A percentile compares a stretch with the other conserved stretches of the same genome.
These are phyloP conservation scores for Sinosuthora webbiana DNA, from an alignment of 2,113 vertebrate species.

Conservation along the genomic window DNA sequence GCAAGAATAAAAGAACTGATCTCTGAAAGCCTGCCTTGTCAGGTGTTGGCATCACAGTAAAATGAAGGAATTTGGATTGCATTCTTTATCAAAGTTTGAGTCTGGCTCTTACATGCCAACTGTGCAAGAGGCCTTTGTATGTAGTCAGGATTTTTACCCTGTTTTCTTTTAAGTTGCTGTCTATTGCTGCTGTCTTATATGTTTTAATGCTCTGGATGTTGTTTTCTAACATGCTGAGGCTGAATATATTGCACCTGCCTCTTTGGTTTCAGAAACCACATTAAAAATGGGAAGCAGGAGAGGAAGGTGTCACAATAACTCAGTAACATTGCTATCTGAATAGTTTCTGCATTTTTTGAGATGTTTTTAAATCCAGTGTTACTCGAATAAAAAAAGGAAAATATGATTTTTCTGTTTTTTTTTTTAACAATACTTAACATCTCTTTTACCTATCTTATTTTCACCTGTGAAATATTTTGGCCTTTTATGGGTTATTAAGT, in stretches of 20 bases:
- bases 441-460: neutral
- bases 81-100: neutral
- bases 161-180: conserved; percentile 4
- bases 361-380: neutral
- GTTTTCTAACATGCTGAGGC: neutral
- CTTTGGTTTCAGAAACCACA: neutral
- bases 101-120: neutral
- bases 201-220: neutral
- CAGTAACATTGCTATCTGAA: neutral
- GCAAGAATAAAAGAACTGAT: neutral
- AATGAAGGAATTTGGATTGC: neutral
- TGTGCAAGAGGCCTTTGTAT: neutral
- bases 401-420: neutral
- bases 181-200: neutral
- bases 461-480: neutral
- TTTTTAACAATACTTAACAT: neutral
- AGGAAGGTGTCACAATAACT: neutral
- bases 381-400: neutral
- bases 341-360: neutral
- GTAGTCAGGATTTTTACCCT: neutral
- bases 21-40: neutral
- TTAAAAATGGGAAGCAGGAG: neutral
- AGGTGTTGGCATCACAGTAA: neutral
- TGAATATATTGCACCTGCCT: neutral
- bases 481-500: neutral